Base-by-base conservation (phyloP, 2,113 vertebrate species). In the Bucco capensis region DNA sequence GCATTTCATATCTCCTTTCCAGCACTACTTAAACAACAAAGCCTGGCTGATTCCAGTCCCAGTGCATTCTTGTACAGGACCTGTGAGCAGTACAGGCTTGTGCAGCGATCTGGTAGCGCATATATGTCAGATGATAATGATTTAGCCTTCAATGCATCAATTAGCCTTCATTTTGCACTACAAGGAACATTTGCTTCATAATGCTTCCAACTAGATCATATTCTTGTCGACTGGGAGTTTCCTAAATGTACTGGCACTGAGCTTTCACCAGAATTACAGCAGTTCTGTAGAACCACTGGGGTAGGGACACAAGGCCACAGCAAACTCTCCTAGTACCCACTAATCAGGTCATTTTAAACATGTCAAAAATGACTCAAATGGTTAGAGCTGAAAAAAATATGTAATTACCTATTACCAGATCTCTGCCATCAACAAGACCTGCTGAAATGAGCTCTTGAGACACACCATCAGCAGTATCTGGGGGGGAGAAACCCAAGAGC, bases 381-480 rank as follows among this genome's bases (percentile, higher is more conserved):
- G 31, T 73, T 80, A 65, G 10, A 74, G 31, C 5, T 60, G 24
- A 67, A 83, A 71, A 42, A 47, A 60, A 33, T 9, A 38, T 1
- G 3, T 11, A 86, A 92, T 98, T 96, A 99, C 99, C 99, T 98
- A 99, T 99, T 94, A 99, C 98, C 96, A 99, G 96, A 94, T 99
- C 99, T 97, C 98, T 98, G 95, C 99, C 99, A 56, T 99, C 99
- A 49, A 99, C 99, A 91, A 99, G 98, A 61, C 99, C 99, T 25
- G 99, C 99, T 70, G 99, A 99, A 97, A 99, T 99, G 83, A 99
- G 98, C 81, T 99, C 99, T 96, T 99, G 99, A 78, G 99, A 99
- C 80, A 99, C 99, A 6, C 99, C 99, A 17, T 99, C 99, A 76
- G 99, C 99, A 46, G 99, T 99, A 98, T 99, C 99, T 99, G 97